phyloP scores from a whole-genome alignment of 2,797 vertebrate species.

The Acrocephalus scirpaceus region DNA sequence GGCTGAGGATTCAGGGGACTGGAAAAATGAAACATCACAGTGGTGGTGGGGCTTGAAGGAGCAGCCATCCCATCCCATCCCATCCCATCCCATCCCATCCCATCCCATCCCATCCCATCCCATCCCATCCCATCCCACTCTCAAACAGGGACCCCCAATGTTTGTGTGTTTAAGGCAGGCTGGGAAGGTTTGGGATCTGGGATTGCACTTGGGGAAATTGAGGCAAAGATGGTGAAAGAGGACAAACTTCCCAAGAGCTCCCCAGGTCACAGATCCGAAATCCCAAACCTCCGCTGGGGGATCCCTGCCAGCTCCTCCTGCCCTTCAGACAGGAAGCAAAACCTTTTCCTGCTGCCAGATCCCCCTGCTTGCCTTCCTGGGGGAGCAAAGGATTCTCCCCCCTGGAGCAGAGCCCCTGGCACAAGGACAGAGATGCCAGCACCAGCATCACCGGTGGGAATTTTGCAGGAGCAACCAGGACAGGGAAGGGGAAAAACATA shows the following conservation, averaged over 20 bases:
- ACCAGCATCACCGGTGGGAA: neutral
- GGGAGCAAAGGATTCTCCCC: neutral
- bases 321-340: neutral
- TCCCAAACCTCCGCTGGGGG: neutral
- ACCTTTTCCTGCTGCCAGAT: neutral
- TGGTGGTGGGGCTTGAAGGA: neutral
- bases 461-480: neutral
- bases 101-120: neutral
- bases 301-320: neutral
- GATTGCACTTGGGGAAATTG: neutral
- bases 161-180: neutral
- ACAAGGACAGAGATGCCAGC: rapidly evolving
- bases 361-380: neutral
- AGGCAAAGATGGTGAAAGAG: neutral
- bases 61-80: neutral
- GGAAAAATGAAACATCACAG: neutral
- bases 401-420: rapidly evolving
- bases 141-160: rapidly evolving
- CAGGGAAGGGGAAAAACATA: neutral
- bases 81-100: neutral
- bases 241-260: neutral
- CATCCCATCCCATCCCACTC: neutral
- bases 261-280: neutral
- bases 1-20: rapidly evolving
- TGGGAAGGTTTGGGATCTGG: neutral